Conservation (phyloP, 2,888 invertebrate species). For the Helicoverpa assulta region DNA sequence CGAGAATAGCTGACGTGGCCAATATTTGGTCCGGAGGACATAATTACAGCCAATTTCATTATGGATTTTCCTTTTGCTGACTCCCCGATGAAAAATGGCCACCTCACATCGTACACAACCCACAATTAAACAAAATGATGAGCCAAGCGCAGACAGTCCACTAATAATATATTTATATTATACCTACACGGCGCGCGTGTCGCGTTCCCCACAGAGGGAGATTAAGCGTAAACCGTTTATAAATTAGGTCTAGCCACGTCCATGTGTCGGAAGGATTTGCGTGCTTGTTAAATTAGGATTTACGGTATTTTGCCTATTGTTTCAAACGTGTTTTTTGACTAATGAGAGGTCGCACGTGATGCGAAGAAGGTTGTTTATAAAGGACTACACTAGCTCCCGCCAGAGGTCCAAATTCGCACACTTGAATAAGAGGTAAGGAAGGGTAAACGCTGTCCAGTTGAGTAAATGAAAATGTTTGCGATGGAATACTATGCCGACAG, state of each 20-base stretch:
- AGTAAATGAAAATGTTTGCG: too few relatives aligned
- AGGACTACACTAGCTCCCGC: too few relatives aligned
- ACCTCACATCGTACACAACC: not conserved
- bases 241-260: conserved; percentile 69
- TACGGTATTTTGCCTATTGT: conserved; percentile 27
- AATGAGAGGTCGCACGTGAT: conserved; percentile 20
- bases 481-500: too few relatives aligned
- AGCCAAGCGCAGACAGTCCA: conserved; percentile 21
- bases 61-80: too few relatives aligned
- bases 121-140: not conserved
- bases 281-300: conserved; percentile 67
- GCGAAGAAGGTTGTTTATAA: too few relatives aligned
- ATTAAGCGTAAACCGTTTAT: conserved; percentile 75
- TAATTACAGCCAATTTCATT: too few relatives aligned
- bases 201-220: conserved; percentile 67
- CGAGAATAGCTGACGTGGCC: too few relatives aligned
- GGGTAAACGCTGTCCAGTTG: too few relatives aligned
- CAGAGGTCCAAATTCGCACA: too few relatives aligned
- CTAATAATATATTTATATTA: conserved; percentile 29
- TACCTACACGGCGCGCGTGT: conserved; percentile 68
- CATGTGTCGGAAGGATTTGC: conserved; percentile 71
- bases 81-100: not conserved
- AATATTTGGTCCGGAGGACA: too few relatives aligned
- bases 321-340: conserved; percentile 14
- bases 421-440: too few relatives aligned